Base-by-base conservation (phyloP, 2,888 invertebrate species). In the Sipha maydis region DNA sequence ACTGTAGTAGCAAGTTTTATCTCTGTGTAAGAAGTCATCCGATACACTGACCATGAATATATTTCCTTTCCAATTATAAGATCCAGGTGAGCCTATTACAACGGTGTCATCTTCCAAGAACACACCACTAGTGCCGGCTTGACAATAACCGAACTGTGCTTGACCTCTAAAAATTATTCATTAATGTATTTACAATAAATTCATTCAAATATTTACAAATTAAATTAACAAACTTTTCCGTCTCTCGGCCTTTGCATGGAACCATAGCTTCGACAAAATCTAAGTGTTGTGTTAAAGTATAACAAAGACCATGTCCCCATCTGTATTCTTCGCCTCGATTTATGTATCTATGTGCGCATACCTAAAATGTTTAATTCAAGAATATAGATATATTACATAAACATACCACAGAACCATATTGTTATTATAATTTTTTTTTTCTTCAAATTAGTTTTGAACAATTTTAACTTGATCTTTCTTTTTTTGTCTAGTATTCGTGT, bases 51-150 rank as follows among this genome's bases (percentile, higher is more conserved):
- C 95, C 0, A 95, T 94, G 91, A 96, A 97, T 73, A 97, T 93
- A 0, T 97, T 96, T 28, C 98, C 98, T 91, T 96, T 94, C 98
- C 98, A 98, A 0, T 96, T 97, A 91, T 95, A 96, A 0, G 97
- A 96, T 0, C 99, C 98, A 3, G 99, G 98, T 9, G 97, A 95
- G 2, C 98, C 98, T 90, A 98, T 94, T 0, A 98, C 93, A 90
- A 97, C 94, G 7, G 96, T 96, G 90, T 97, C 96, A 92, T 97
- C 97, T 95, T 95, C 90, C 41, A 76, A 77, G 54, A 84, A 9
- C 71, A 90, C 95, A 94, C 54, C 96, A 91, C 97, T 97, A 0
- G 97, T 97, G 9, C 99, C 98, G 34, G 96, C 97, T 93, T 98
- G 98, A 92, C 98, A 99, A 91, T 96, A 96, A 0, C 97, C 98